Conservation (phyloP, 2,888 invertebrate species). For the Cactoblastis cactorum region DNA sequence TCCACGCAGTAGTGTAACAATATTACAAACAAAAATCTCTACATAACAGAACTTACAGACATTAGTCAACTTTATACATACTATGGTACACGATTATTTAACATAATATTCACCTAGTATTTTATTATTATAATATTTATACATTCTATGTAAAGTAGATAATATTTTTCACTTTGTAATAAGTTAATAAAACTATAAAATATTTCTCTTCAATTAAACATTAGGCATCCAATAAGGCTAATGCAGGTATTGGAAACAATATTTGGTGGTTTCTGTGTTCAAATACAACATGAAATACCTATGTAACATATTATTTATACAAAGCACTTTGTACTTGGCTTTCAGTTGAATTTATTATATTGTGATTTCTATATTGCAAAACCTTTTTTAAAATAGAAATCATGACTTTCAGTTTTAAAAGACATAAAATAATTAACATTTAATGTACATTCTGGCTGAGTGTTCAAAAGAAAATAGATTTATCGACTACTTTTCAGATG, state of each 20-base stretch:
- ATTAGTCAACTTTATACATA: slow-evolving; percentile 79
- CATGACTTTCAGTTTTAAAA: too few species aligned
- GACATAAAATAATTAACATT: neutral
- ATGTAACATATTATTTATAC: slow-evolving; percentile 49
- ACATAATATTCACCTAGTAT: slow-evolving; percentile 73
- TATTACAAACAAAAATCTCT: slow-evolving; percentile 79
- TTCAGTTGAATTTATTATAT: slow-evolving; percentile 31
- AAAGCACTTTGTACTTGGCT: slow-evolving; percentile 77
- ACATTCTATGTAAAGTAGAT: slow-evolving; percentile 77
- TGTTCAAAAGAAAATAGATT: neutral
- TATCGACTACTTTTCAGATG: neutral
- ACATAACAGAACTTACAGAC: slow-evolving; percentile 79
- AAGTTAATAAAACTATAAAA: slow-evolving; percentile 80
- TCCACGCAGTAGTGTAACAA: slow-evolving; percentile 75
- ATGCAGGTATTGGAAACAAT: slow-evolving; percentile 74
- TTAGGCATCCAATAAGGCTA: slow-evolving; percentile 77
- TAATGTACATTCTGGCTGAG: neutral
- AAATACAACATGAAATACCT: slow-evolving; percentile 58
- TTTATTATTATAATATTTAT: slow-evolving; percentile 67
- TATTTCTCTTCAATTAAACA: slow-evolving; percentile 74
- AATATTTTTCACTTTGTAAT: slow-evolving; percentile 75
- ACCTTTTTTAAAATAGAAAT: neutral
- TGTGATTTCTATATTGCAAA: slow-evolving; percentile 5
- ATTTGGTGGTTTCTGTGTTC: slow-evolving; percentile 69
- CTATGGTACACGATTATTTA: slow-evolving; percentile 76